Evolutionary conservation across 2,888 invertebrate genomes (phyloP), one percentile per base, ranked within the genome.

Genomic region (Dynastes tityus): DNA sequence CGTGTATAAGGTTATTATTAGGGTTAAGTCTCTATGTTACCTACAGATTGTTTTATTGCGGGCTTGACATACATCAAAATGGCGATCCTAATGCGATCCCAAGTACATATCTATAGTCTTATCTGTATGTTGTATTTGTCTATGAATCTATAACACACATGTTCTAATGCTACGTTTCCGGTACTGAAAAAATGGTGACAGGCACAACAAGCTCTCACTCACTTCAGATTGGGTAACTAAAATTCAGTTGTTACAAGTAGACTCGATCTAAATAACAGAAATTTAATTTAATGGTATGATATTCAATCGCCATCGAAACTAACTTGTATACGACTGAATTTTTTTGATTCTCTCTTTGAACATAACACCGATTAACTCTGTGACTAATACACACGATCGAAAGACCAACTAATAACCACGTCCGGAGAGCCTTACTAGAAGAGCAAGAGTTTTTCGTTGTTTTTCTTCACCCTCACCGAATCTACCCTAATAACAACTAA

Each of bases 121-220:
- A 37, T 37, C 2, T 37, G 3, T 37, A 37, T 5, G 32, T 37
- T 37, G 5, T 37, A 37, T 37, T 37, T 37, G 32, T 37, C 32
- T 37, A 37, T 37, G 32, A 37, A 37, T 37, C 32, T 37, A 37
- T 37, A 37, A 37, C 32, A 76, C 67, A 67, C 22, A 76, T 32
- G n/a, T 55, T 67, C 58, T 76, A 68, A 76, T 65, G 76, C 76
- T 76, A 68, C 51, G 27, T 58, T 76, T 76, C 53, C 76, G 68
- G 61, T 76, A 68, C 76, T 76, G 58, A 76, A 76, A 76, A 58
- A 76, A 58, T 76, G 67, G 76, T 76, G 67, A 58, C 45, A 76
- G 67, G 53, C 58, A 53, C 58, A 64, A 13, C 55, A 76, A 16
- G 55, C 4, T 61, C 37, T 76, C 65, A 76, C 53, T 64, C 55